Evolutionary conservation across 1,140 invertebrate species (phyloP).

Genomic region (Oreohelix idahoensis): DNA sequence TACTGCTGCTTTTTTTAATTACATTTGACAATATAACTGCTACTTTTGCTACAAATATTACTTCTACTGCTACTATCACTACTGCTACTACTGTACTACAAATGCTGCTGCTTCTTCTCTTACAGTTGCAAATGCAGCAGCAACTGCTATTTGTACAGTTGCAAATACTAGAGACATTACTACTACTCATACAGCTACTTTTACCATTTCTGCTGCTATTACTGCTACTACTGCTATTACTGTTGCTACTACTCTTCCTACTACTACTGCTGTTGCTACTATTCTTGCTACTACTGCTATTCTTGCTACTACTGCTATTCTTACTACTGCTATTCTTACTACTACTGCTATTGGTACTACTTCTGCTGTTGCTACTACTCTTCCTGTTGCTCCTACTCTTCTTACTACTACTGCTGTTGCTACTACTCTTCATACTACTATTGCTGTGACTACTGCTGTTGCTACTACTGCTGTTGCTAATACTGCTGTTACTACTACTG

Average conservation of each 20-base stretch:
- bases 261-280: neutral
- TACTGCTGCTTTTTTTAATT: neutral
- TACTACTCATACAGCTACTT: neutral
- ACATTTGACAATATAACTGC: neutral
- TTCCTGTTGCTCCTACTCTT: constrained; percentile 24
- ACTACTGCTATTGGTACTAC: constrained; percentile 6
- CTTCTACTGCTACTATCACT: too few species aligned
- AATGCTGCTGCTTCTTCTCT: too few species aligned
- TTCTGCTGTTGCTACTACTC: constrained; percentile 23
- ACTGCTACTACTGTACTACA: too few species aligned
- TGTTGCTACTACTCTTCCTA: neutral
- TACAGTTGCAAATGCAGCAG: too few species aligned
- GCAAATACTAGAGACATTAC: too few species aligned
- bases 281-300: constrained; percentile 18
- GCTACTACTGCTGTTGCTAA: neutral
- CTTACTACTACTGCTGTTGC: constrained; percentile 23
- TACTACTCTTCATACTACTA: constrained; percentile 29
- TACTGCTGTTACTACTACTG: neutral
- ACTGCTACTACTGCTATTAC: neutral
- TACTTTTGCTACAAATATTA: too few species aligned
- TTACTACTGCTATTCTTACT: neutral
- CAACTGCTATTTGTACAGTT: too few species aligned
- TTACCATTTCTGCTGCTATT: neutral
- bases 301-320: neutral
- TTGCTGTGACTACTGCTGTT: constrained; percentile 12